These are phyloP conservation scores for Cydia strobilella DNA, from an alignment of 1,140 invertebrate species.

Conservation along the genomic window DNA sequence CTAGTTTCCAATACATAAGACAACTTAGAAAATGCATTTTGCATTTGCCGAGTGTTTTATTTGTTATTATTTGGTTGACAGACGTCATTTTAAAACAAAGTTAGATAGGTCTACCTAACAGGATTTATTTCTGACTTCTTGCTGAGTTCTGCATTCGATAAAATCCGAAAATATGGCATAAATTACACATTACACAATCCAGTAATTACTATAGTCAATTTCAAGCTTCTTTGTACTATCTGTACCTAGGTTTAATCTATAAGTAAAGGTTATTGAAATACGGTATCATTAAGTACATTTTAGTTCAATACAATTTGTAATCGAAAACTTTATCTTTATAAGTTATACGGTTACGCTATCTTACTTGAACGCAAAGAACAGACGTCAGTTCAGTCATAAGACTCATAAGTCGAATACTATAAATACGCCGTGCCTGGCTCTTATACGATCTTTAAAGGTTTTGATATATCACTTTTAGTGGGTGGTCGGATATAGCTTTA, in stretches of 20 bases:
- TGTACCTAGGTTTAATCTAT: not conserved
- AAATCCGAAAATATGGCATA: too few species aligned
- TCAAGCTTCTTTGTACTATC: too few species aligned
- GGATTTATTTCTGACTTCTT: too few species aligned
- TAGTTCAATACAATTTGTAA: not conserved
- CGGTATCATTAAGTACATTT: not conserved
- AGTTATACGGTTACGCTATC: not conserved
- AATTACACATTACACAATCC: too few species aligned
- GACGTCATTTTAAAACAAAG: too few species aligned
- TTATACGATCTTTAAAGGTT: constrained; percentile 39
- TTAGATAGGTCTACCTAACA: too few species aligned
- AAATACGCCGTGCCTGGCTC: constrained; percentile 38
- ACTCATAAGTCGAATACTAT: constrained; percentile 24
- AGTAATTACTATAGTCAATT: too few species aligned
- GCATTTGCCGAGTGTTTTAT: too few species aligned
- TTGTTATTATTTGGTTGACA: too few species aligned
- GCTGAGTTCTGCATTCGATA: too few species aligned
- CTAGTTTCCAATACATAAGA: too few species aligned
- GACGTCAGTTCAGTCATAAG: not conserved
- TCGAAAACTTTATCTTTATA: not conserved
- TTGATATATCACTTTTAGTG: constrained; percentile 56
- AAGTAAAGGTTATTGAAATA: not conserved
- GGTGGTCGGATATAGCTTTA: constrained; percentile 60
- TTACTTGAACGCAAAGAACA: not conserved
- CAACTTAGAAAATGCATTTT: too few species aligned